Base-by-base conservation (phyloP, 2,797 vertebrate species). In the Callimico goeldii region DNA sequence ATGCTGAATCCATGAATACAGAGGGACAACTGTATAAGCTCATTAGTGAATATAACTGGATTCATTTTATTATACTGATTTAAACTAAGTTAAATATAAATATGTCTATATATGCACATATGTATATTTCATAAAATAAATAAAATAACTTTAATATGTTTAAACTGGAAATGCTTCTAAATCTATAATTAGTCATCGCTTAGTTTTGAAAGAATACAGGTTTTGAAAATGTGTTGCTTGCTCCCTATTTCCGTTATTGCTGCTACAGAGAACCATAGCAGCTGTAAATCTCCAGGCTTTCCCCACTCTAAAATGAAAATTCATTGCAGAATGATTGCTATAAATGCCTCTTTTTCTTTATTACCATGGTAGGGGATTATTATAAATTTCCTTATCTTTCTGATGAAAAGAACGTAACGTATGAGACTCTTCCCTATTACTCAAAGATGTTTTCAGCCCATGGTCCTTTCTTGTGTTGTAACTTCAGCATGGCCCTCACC, bases 271-370 rank as follows among this genome's bases (percentile, higher is more conserved):
- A 91, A 86, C 33, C 26, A 48, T 7, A 5, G 83, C 36, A 88
- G 57, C 81, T 92, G 33, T 33, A 57, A 50, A 95, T 94, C 33
- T 77, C 22, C 70, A 84, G 24, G 43, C 67, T 86, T 90, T 92
- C 76, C 48, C 22, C 28, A 72, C 39, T 76, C 30, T 67, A 72
- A n/a, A 50, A 41, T 30, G 86, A 70, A 41, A 92, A 36, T 70
- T 70, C 20, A 26, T 81, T 64, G 48, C 57, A 80, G 72, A 88
- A 79, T 67, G 55, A 73, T 87, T 48, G 48, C 55, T 81, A 1
- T 87, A 97, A 96, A 84, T 81, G 15, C 28, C 20, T 87, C 70
- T 33, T 84, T 94, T 39, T 81, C 33, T 88, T 93, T 33, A 87
- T 20, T 52, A 8, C 85, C 52, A 7, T 73, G 50, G 10, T 41